These are phyloP conservation scores for Drosophila nigromelanica DNA, from an alignment of 1,140 invertebrate genomes.

Conservation along the genomic window DNA sequence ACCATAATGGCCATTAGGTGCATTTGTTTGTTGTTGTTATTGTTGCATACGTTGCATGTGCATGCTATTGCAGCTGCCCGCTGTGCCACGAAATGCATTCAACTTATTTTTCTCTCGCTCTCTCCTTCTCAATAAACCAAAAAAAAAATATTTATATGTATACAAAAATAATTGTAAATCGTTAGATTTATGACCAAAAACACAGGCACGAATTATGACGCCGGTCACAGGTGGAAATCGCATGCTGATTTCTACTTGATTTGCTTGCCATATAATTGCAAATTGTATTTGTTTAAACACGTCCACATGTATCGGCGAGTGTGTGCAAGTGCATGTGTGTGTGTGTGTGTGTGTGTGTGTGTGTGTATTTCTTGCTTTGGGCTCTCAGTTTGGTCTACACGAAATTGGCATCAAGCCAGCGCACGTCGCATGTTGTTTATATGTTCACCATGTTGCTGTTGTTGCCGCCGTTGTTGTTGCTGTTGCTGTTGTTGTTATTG, in stretches of 20 bases:
- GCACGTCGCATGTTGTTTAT: conserved; percentile 69
- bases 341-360: conserved; percentile 14
- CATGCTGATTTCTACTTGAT: conserved; percentile 80
- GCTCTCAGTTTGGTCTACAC: conserved; percentile 36
- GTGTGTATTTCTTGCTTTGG: conserved; percentile 9
- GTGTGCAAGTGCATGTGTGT: background rate
- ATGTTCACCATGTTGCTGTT: conserved; percentile 47
- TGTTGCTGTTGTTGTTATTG: conserved; percentile 13
- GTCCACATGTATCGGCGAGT: conserved; percentile 41
- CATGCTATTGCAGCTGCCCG: conserved; percentile 62
- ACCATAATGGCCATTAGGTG: conserved; percentile 78
- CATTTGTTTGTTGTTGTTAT: conserved; percentile 55
- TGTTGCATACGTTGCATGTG: conserved; percentile 49
- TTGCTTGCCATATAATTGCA: conserved; percentile 81
- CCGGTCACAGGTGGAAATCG: conserved; percentile 80
- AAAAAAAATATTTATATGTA: conserved; percentile 15
- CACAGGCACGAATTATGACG: conserved; percentile 79
- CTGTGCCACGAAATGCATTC: conserved; percentile 78
- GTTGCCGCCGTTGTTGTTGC: conserved; percentile 27
- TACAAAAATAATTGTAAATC: conserved; percentile 77
- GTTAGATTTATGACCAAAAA: conserved; percentile 79
- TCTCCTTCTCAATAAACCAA: conserved; percentile 7
- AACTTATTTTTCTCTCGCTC: conserved; percentile 39
- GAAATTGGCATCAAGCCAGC: conserved; percentile 59
- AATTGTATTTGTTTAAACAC: conserved; percentile 82